These are phyloP conservation scores for Agriopis marginaria DNA, from an alignment of 2,888 invertebrate species.

Conservation along the genomic window DNA sequence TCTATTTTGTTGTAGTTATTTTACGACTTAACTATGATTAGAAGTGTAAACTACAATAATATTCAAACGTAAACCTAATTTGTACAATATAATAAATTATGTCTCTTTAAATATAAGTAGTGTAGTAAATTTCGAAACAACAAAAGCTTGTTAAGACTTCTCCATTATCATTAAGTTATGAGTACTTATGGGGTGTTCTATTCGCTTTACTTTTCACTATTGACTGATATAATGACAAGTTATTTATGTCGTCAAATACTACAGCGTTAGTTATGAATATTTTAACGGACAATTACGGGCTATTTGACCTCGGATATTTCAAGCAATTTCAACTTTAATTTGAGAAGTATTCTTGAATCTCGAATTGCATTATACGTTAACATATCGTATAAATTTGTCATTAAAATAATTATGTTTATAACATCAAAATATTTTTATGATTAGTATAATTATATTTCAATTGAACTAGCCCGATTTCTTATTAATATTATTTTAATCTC, in stretches of 20 bases:
- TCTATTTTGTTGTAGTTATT: too few relatives aligned
- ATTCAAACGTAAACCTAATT: too few relatives aligned
- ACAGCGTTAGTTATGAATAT: slow-evolving; percentile 26
- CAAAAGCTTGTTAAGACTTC: slow-evolving; percentile 23
- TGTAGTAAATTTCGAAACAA: slow-evolving; percentile 16
- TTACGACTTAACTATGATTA: too few relatives aligned
- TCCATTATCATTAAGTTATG: slow-evolving; percentile 38
- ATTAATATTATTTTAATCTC: slow-evolving; percentile 38
- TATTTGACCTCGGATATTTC: slow-evolving; percentile 21
- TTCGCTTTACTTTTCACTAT: slow-evolving; percentile 28
- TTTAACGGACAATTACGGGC: slow-evolving; percentile 17
- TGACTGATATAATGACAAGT: slow-evolving; percentile 38
- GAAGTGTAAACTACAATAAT: too few relatives aligned
- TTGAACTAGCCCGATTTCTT: slow-evolving; percentile 31
- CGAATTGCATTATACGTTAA: slow-evolving; percentile 8
- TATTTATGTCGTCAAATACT: slow-evolving; percentile 37
- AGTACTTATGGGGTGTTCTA: slow-evolving; percentile 26
- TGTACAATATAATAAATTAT: not conserved
- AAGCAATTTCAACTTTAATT: slow-evolving; percentile 20
- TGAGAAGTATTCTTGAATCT: slow-evolving; percentile 20
- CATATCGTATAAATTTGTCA: slow-evolving; percentile 22
- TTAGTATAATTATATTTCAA: slow-evolving; percentile 33
- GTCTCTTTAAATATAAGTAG: slow-evolving; percentile 3
- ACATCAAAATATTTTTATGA: slow-evolving; percentile 33
- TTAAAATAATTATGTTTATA: slow-evolving; percentile 36